phyloP scores from a whole-genome alignment of 2,797 vertebrate genomes.

The Glyptemys insculpta region DNA sequence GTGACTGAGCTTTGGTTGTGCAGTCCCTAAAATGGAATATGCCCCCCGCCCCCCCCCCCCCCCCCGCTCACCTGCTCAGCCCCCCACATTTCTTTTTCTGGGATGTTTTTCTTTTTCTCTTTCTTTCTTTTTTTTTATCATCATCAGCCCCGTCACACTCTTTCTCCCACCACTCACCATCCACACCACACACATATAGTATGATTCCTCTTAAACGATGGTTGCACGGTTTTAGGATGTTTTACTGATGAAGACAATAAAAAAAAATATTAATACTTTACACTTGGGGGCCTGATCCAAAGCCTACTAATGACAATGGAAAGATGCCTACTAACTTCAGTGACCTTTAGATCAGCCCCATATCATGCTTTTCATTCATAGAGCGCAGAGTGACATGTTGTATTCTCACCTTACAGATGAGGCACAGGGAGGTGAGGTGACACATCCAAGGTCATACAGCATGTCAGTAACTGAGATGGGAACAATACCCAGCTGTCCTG shows the following conservation, averaged over 20 bases:
- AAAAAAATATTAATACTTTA: neutral
- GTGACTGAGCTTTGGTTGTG: neutral
- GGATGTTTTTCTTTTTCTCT: neutral
- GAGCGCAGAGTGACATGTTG: slow-evolving; percentile 10
- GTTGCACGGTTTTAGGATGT: neutral
- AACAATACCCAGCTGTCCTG: neutral
- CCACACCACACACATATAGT: neutral
- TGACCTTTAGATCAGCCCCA: slow-evolving; percentile 33
- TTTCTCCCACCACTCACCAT: neutral
- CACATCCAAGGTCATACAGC: neutral
- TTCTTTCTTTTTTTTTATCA: neutral
- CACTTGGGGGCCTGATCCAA: neutral
- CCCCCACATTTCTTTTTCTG: neutral
- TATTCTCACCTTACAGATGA: neutral
- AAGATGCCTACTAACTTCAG: neutral
- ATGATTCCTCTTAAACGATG: neutral
- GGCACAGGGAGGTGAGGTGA: neutral
- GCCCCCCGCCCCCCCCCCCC: no score
- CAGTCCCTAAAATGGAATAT: neutral
- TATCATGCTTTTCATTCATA: slow-evolving; percentile 57
- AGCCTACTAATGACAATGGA: neutral
- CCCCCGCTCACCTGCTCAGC: neutral
- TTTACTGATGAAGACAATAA: neutral
- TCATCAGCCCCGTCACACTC: neutral
- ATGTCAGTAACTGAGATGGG: neutral